Base-by-base conservation (phyloP, 2,888 invertebrate species). In the Lithodes maja region DNA sequence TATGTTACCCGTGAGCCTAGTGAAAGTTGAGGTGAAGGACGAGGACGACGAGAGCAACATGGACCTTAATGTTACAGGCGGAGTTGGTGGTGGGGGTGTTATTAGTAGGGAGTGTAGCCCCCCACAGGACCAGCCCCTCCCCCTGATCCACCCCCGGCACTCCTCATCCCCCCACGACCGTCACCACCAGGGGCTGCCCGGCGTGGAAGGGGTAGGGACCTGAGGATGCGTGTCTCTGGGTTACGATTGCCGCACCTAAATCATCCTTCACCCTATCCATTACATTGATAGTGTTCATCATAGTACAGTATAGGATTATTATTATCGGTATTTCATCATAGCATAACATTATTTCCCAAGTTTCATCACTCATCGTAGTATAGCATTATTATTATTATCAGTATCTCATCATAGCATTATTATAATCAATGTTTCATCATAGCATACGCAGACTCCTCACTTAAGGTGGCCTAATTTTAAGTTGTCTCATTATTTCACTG, bases 21-120 rank as follows among this genome's bases (percentile, higher is more conserved):
- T 87, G 3, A 87, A 87, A 33, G 83, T 87, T 3, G 87, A 87
- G 33, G 83, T 87, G 1, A 77, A 87, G n/a, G 87, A 87, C 3
- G 87, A 69, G 15, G 87, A 87, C 53, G 87, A 82, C 7, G 87
- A 87, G 55, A 75, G 74, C n/a, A 81, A 33, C 33, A 33, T 33
- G 33, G 33, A 33, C 33, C 33, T 33, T 33, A 33, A 33, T 33
- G 33, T 82, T 69, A 61, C 82, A n/a, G 87, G 33, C 0, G 33
- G 33, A 33, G 33, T 33, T 33, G 33, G 71, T 71, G 71, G 17
- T 71, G 71, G 71, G 15, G 17, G 7, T 7, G 33, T 33, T 33
- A 33, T 61, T 7, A n/a, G 71, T n/a, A 12, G 71, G 17, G 71
- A 71, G 53, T n/a, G 79, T 68, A 61, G 50, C 69, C 68, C 71